phyloP scores from a whole-genome alignment of 2,888 invertebrate species.

The Acanthoscelides obtectus region DNA sequence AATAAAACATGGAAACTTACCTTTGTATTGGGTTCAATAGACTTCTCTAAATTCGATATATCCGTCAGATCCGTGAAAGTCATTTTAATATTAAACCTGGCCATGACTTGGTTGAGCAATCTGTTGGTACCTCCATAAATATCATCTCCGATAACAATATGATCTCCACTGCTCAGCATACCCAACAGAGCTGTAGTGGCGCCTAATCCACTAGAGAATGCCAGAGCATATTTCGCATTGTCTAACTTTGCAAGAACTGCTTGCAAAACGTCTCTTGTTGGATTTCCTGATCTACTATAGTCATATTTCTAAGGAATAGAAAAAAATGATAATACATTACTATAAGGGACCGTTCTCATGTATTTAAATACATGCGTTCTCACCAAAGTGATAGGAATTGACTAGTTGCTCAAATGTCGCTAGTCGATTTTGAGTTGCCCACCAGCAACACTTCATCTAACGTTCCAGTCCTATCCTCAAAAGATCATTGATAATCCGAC shows the following conservation, averaged over 20 bases:
- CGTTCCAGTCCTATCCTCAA: too few relatives aligned
- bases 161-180: constrained; percentile 79
- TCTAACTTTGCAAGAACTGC: constrained; percentile 87
- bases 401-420: too few relatives aligned
- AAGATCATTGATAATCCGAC: too few relatives aligned
- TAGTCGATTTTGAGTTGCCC: too few relatives aligned
- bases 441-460: too few relatives aligned
- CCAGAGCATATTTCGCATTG: constrained; percentile 75
- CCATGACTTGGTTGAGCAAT: constrained; percentile 51
- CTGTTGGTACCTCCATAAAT: constrained; percentile 93
- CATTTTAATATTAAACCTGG: constrained; percentile 66
- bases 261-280: constrained; percentile 84
- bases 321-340: too few relatives aligned
- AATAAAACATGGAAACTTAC: too few relatives aligned
- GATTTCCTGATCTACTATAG: constrained; percentile 74
- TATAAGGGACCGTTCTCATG: too few relatives aligned
- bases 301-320: constrained; percentile 67
- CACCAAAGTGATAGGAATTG: too few relatives aligned
- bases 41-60: constrained; percentile 58
- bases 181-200: constrained; percentile 72
- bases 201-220: constrained; percentile 89
- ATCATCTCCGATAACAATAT: constrained; percentile 86
- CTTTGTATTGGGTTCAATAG: constrained; percentile 80
- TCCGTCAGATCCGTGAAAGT: constrained; percentile 76
- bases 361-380: too few relatives aligned